These are phyloP conservation scores for Caracal caracal DNA, from an alignment of 2,113 vertebrate species.

Conservation along the genomic window DNA sequence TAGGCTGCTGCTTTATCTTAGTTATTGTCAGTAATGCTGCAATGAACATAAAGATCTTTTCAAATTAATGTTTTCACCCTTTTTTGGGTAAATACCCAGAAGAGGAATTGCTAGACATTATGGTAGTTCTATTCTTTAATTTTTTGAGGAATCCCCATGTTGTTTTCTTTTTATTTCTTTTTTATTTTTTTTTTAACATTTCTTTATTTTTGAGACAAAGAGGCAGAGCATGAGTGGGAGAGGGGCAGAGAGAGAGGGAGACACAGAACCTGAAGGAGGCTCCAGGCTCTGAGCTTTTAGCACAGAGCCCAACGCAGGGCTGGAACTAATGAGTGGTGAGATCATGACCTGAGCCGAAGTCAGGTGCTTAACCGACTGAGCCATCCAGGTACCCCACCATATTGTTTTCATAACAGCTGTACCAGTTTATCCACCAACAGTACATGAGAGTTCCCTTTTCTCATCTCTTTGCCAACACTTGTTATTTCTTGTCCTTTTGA, in stretches of 20 bases:
- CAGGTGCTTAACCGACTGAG: too few relatives aligned
- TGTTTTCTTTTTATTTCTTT: background rate
- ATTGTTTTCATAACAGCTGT: background rate
- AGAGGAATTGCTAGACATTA: background rate
- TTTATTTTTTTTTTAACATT: too few relatives aligned
- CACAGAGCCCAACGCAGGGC: too few relatives aligned
- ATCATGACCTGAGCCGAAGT: too few relatives aligned
- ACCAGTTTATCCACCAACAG: background rate
- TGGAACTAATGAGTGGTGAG: too few relatives aligned
- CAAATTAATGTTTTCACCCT: background rate
- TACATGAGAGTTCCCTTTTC: background rate
- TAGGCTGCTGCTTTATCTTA: background rate
- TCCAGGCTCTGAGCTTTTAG: too few relatives aligned
- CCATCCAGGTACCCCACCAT: too few relatives aligned
- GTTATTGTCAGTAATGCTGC: background rate
- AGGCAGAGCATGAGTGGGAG: too few relatives aligned
- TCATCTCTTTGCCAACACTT: background rate
- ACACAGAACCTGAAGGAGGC: too few relatives aligned
- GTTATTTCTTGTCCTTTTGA: background rate
- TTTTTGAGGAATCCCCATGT: background rate
- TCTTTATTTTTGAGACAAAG: too few relatives aligned
- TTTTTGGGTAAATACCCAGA: background rate
- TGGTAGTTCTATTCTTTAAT: background rate
- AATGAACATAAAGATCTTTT: background rate
- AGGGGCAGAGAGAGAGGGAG: too few relatives aligned